Conservation (phyloP, 2,113 vertebrate species). For the Limnothrissa miodon region DNA sequence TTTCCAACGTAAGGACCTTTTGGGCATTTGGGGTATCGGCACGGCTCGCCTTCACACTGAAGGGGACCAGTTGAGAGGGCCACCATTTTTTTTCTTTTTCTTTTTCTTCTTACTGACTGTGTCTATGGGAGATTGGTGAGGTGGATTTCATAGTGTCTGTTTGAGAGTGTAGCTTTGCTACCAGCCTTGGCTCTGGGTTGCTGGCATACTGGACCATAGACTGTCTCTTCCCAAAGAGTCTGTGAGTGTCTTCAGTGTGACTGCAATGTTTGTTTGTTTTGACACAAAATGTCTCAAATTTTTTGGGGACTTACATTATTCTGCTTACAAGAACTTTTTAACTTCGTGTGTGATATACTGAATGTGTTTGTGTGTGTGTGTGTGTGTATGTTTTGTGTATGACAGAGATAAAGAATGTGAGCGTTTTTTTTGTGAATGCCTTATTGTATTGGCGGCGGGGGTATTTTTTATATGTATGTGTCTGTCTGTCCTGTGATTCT, state of each 20-base stretch:
- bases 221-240: not conserved
- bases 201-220: not conserved
- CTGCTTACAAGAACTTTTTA: too few species aligned
- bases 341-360: too few species aligned
- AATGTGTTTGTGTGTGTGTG: not conserved
- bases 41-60: not conserved
- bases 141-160: conserved; percentile 7
- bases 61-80: conserved; percentile 4
- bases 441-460: not conserved
- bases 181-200: not conserved
- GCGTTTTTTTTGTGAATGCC: too few species aligned
- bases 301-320: not conserved
- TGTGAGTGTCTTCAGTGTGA: not conserved
- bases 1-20: conserved; percentile 71
- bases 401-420: too few species aligned
- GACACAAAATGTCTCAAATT: not conserved
- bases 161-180: not conserved
- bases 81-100: not conserved
- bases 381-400: not conserved
- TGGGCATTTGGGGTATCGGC: not conserved
- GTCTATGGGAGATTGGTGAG: conserved; percentile 3
- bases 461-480: not conserved
- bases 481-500: not conserved
- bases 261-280: not conserved
- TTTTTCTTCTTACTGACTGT: not conserved